These are phyloP conservation scores for Apotomis capreana DNA, from an alignment of 2,888 invertebrate species.

Conservation along the genomic window DNA sequence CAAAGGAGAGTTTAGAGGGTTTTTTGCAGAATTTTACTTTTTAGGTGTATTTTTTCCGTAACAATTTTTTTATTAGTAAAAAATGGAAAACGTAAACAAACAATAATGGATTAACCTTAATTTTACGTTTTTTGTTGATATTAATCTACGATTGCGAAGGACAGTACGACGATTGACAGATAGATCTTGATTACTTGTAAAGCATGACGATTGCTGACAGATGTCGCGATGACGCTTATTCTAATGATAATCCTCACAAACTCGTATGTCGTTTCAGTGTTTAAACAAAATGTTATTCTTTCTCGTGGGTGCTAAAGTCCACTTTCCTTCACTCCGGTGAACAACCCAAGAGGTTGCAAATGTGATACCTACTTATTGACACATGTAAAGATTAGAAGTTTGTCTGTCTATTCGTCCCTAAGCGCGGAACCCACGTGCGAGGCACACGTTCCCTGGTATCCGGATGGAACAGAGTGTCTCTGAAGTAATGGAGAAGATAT, in stretches of 20 bases:
- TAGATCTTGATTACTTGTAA: slow-evolving; percentile 34
- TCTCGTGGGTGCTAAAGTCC: not conserved
- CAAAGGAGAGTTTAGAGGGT: too few species aligned
- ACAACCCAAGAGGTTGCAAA: not conserved
- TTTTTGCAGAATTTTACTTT: too few species aligned
- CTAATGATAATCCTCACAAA: slow-evolving; percentile 2
- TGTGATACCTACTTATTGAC: slow-evolving; percentile 16
- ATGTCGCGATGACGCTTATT: slow-evolving; percentile 50
- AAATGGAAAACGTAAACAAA: not conserved
- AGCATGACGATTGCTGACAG: slow-evolving; percentile 46
- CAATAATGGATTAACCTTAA: slow-evolving; percentile 8
- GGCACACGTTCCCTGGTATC: slow-evolving; percentile 66
- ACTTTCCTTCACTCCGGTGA: not conserved
- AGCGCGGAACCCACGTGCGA: slow-evolving; percentile 72
- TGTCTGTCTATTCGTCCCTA: slow-evolving; percentile 56
- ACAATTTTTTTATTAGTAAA: not conserved
- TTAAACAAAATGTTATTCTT: not conserved
- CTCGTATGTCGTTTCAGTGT: not conserved
- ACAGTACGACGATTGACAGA: slow-evolving; percentile 29
- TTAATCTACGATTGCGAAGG: slow-evolving; percentile 25
- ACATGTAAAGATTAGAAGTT: slow-evolving; percentile 32
- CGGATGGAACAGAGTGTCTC: slow-evolving; percentile 49
- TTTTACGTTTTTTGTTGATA: slow-evolving; percentile 3
- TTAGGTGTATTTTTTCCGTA: not conserved
- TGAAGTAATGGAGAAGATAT: slow-evolving; percentile 55